phyloP scores from a whole-genome alignment of 1,140 invertebrate genomes.

The Scaptomyza graminum region DNA sequence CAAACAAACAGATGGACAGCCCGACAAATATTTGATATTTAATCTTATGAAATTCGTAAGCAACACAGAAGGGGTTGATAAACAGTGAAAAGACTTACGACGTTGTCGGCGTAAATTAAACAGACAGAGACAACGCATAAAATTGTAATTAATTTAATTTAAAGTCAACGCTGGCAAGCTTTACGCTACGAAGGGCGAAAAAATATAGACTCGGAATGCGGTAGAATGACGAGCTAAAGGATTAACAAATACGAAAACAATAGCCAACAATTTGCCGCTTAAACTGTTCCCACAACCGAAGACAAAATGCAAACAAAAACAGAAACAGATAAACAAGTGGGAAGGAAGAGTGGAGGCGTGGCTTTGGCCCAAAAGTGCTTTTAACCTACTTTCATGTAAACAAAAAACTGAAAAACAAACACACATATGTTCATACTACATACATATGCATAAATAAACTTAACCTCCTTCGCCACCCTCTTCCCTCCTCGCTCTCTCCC shows the following conservation, averaged over 20 bases:
- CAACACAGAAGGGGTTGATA: conserved; percentile 30
- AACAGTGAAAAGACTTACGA: conserved; percentile 1
- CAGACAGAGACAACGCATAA: conserved; percentile 64
- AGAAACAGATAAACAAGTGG: conserved; percentile 33
- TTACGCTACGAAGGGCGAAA: background rate
- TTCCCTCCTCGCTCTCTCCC: too few relatives aligned
- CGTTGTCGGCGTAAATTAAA: conserved; percentile 41
- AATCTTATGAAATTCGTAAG: conserved; percentile 65
- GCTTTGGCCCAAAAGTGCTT: conserved; percentile 76
- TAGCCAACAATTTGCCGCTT: conserved; percentile 73
- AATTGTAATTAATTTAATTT: conserved; percentile 82
- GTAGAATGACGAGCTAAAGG: conserved; percentile 49
- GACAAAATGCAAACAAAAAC: conserved; percentile 73
- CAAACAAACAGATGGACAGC: conserved; percentile 24
- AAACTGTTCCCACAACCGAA: conserved; percentile 70
- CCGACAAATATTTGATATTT: conserved; percentile 65
- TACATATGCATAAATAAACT: conserved; percentile 55
- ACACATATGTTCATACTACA: conserved; percentile 21
- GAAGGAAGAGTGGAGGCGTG: conserved; percentile 24
- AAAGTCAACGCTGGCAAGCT: conserved; percentile 51
- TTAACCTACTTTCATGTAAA: conserved; percentile 74
- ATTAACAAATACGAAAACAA: conserved; percentile 75
- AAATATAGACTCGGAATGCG: background rate
- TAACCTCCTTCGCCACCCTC: conserved; percentile 8
- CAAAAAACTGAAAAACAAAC: conserved; percentile 16